Percentiles rank a stretch among this genome's conserved stretches.
Evolutionary conservation across 2,888 invertebrate species (phyloP).

Genomic region (Drosophila seclusa): DNA sequence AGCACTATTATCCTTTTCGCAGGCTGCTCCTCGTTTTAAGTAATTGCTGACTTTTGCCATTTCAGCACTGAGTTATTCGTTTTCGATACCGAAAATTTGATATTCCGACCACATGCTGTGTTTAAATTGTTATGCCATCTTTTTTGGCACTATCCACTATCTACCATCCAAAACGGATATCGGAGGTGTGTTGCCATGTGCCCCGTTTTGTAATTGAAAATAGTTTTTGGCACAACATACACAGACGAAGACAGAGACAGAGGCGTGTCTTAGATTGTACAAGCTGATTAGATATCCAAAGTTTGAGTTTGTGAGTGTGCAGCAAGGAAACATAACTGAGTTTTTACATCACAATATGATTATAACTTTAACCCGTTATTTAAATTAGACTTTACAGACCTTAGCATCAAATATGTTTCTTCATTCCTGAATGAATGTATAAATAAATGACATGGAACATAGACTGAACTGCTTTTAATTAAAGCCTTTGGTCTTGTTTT

Average conservation of each 20-base stretch:
- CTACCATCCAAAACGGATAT: conserved; percentile 10
- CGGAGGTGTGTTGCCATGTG: conserved; percentile 30
- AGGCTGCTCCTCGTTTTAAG: conserved; percentile 62
- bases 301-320: neutral
- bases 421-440: conserved; percentile 30
- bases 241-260: neutral
- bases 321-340: neutral
- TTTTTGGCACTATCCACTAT: conserved; percentile 38
- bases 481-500: conserved; percentile 15
- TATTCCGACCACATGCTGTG: conserved; percentile 84
- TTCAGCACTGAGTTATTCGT: conserved; percentile 72
- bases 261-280: conserved; percentile 64
- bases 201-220: conserved; percentile 65
- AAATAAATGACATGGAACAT: conserved; percentile 19
- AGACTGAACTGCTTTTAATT: conserved; percentile 21
- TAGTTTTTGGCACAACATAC: conserved; percentile 62
- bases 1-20: conserved; percentile 77
- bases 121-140: conserved; percentile 80
- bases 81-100: conserved; percentile 82
- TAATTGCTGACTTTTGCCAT: conserved; percentile 78
- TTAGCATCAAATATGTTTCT: too few relatives aligned
- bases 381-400: neutral
- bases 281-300: conserved; percentile 43
- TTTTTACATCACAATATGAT: neutral
- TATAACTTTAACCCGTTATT: neutral